These are phyloP conservation scores for Mus musculus DNA, from an alignment of 2,113 vertebrate genomes.

Conservation along the genomic window DNA sequence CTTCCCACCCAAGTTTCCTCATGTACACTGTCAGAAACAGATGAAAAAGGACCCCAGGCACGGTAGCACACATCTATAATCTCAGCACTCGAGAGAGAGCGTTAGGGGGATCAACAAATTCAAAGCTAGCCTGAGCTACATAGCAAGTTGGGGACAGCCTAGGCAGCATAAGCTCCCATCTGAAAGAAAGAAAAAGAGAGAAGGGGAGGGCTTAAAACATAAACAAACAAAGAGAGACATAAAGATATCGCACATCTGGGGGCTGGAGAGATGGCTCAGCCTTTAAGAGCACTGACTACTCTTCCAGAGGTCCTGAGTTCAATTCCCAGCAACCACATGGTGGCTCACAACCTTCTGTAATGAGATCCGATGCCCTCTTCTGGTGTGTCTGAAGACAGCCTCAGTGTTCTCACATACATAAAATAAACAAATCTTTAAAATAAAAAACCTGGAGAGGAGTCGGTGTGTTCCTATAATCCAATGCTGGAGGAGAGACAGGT, in stretches of 20 bases:
- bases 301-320: too few species aligned
- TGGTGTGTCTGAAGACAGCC: too few species aligned
- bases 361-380: too few species aligned
- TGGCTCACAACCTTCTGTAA: too few species aligned
- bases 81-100: not conserved
- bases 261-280: not conserved
- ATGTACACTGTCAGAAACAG: not conserved
- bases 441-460: not conserved
- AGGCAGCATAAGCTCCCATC: not conserved
- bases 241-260: not conserved
- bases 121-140: not conserved
- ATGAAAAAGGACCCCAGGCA: not conserved
- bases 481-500: too few species aligned
- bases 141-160: not conserved
- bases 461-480: not conserved
- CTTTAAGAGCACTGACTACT: not conserved
- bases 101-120: not conserved
- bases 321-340: too few species aligned
- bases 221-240: not conserved
- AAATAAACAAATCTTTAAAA: too few species aligned
- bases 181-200: too few species aligned
- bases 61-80: not conserved
- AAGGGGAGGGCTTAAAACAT: not conserved
- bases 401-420: too few species aligned
- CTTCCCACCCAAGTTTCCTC: not conserved